Evolutionary conservation across 2,113 vertebrate genomes (phyloP), one percentile per base, ranked within the genome.

Genomic region (Lepidothrix coronata): DNA sequence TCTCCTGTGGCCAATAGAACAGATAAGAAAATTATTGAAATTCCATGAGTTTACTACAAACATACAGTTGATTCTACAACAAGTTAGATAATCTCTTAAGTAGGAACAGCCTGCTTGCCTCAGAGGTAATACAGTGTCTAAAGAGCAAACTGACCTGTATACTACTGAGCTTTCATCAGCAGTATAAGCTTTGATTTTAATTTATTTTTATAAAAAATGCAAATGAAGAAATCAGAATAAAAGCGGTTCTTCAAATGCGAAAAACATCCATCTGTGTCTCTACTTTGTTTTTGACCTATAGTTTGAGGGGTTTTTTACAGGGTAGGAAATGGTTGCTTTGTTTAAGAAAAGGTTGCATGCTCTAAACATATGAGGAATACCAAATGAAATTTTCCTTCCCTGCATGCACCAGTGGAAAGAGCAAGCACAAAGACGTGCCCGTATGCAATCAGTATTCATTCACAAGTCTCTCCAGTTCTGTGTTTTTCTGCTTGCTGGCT

Each of bases 21-120:
- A 84, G 74, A 82, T 81, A 88, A 95, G 75, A 73, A 86, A 88
- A 94, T 84, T 16, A 85, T 70, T 93, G 82, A 92, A 81, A 57
- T 21, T 84, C 61, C 63, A 31, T 22, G 48, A 27, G 30, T 73
- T 89, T 94, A 30, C 14, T 59, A 33, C 24, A 48, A 11, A 46
- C 75, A 91, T 84, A 65, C 48, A 82, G 73, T 48, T 87, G 90
- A 89, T 91, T 83, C 75, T 92, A 43, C 51, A 88, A 51, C 43
- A 71, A 63, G 37, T 79, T 43, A 73, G 58, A 52, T 37, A 80
- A 65, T 52, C 41, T 85, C 35, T 78, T 65, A 54, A 66, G 44
- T 3, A 59, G 23, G 17, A 88, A 28, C 15, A 86, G 33, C 8
- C 54, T 89, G 49, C 46, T 87, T 92, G 43, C 41, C 74, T 79